Evolutionary conservation across 2,797 vertebrate genomes (phyloP), one percentile per base, ranked within the genome.

Genomic region (Helicolenus hilgendorfi): DNA sequence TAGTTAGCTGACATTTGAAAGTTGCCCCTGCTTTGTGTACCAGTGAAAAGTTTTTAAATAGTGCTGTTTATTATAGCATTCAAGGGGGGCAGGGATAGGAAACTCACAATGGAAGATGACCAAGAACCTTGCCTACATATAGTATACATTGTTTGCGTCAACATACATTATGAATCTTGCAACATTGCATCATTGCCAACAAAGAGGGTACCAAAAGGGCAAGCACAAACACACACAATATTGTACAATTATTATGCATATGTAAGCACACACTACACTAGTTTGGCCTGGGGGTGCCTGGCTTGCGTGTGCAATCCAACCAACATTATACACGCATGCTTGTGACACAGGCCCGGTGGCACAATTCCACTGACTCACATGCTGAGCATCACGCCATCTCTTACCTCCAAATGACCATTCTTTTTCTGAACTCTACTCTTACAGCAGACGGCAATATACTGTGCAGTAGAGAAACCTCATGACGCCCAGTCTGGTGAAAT

Each of bases 341-440:
- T 84, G 85, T 86, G 88, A 92, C 93, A 93, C 26, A 79, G 45
- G 86, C 90, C 93, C 85, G 81, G 75, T 92, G 89, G 90, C 88
- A 92, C 78, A 75, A 29, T 86, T 86, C 90, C 80, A 65, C 78
- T 88, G 91, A 94, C 90, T 89, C 89, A 85, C 83, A 89, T 27
- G 22, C 41, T 87, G 8, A 93, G 64, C 68, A 82, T 94, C 94
- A 95, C 60, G 59, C 83, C 60, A 90, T 80, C 78, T 22, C 22
- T 87, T 84, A 87, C 79, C 83, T 90, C 81, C 38, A 83, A 81
- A 89, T 87, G 36, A 86, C 71, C 31, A 11, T 63, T 63, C 59
- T 26, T 27, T 38, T 14, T 76, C n/a, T 60, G 26, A 49, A n/a
- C 49, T 49, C 9, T 64, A 72, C 72, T 77, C 29, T 72, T 60